Conservation (phyloP, 2,797 vertebrate genomes). For the Pyrocephalus nanus region DNA sequence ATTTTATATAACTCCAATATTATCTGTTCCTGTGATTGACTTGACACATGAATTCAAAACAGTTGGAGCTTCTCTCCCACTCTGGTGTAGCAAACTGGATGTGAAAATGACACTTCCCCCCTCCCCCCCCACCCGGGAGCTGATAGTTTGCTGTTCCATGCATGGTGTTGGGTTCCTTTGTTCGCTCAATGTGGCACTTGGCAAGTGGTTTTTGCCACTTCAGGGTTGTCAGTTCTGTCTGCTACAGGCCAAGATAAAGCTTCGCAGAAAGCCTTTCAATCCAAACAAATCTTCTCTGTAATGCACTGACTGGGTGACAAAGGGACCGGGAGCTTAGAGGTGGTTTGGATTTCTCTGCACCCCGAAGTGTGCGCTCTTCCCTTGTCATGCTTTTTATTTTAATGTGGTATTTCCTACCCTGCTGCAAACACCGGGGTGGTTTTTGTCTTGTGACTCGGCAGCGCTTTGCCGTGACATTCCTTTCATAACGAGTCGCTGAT, state of each 20-base stretch:
- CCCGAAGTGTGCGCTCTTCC: background rate
- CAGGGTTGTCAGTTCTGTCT: slow-evolving; percentile 59
- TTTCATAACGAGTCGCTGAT: slow-evolving; percentile 58
- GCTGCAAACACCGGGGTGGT: slow-evolving; percentile 66
- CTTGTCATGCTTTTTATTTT: slow-evolving; percentile 64
- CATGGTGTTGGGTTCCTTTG: slow-evolving; percentile 53
- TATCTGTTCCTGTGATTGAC: slow-evolving; percentile 36
- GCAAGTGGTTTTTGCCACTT: slow-evolving; percentile 67
- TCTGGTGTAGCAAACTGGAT: slow-evolving; percentile 38
- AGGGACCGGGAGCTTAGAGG: slow-evolving; percentile 49
- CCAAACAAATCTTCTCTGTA: slow-evolving; percentile 41
- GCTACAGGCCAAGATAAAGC: slow-evolving; percentile 72
- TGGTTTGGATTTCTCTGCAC: slow-evolving; percentile 15
- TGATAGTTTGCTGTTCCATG: slow-evolving; percentile 34
- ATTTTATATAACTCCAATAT: slow-evolving; percentile 46
- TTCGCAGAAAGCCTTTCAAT: slow-evolving; percentile 38
- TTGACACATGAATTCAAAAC: slow-evolving; percentile 64
- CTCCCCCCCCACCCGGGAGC: background rate
- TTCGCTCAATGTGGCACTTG: slow-evolving; percentile 45
- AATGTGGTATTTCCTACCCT: slow-evolving; percentile 64
- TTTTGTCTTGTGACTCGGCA: slow-evolving; percentile 73
- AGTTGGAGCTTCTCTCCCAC: slow-evolving; percentile 51
- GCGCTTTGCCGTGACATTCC: slow-evolving; percentile 71
- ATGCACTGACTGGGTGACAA: background rate
- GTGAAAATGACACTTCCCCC: slow-evolving; percentile 44